Evolutionary conservation across 2,888 invertebrate genomes (phyloP), one percentile per base, ranked within the genome.

Genomic region (Ctena decussata): DNA sequence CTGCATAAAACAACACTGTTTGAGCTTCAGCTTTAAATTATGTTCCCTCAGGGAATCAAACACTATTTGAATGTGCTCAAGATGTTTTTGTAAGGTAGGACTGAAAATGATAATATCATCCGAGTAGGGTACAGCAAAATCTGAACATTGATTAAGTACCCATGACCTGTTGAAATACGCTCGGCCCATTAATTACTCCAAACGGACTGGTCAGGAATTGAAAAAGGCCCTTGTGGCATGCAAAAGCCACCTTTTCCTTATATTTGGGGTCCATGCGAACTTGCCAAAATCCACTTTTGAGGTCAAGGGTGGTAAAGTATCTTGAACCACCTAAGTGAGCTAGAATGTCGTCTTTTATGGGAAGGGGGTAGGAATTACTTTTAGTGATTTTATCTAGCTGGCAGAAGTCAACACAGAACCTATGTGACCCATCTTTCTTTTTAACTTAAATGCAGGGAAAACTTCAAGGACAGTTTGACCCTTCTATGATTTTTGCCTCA

Each of bases 161-260:
- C 69, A 46, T 11, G n/a, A 35, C 79, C 86, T 79, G 1, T 49
- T 83, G 77, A 57, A 32, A 84, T 11, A 71, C 49, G 24, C 18
- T 27, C 30, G 87, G 85, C 0, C 81, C 85, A 76, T 82, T 82
- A 27, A 39, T 32, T 3, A 82, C 32, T 6, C 82, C 85, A 49
- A 85, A 85, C 3, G 82, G 76, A 60, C 78, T 85, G 5, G 39
- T 70, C 18, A 70, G 70, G 44, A 86, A 86, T 18, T 84, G 5
- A 21, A 49, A 49, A 21, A 49, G 49, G 5, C 49, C 49, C 21
- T 21, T 21, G n/a, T 83, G 76, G 60, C 82, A 77, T 24, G 72
- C 30, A 49, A 87, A 85, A 3, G 81, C 85, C 0, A 80, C 82
- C 41, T 89, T 87, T 71, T 84, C 79, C 53, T 72, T 83, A 53